phyloP scores from a whole-genome alignment of 1,140 invertebrate genomes.

The Drosophila burlai region DNA sequence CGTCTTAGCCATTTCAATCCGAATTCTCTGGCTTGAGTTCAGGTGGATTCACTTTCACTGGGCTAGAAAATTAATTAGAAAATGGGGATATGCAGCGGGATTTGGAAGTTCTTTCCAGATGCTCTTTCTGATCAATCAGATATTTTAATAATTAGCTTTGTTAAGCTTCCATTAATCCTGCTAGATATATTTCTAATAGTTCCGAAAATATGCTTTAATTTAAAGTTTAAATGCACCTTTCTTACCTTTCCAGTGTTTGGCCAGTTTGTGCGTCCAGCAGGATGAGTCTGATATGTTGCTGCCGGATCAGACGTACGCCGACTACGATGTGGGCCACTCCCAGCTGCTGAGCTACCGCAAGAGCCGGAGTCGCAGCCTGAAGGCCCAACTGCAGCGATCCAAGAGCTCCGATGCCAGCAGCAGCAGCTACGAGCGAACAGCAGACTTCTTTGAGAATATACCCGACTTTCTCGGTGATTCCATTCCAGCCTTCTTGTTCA shows the following conservation, averaged over 20 bases:
- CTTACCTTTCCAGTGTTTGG: slow-evolving; percentile 9
- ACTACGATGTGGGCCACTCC: slow-evolving; percentile 63
- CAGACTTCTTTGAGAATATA: slow-evolving; percentile 81
- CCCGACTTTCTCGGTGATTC: slow-evolving; percentile 75
- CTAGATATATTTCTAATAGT: no score
- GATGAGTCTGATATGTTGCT: slow-evolving; percentile 87
- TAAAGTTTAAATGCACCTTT: neutral
- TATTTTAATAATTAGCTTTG: no score
- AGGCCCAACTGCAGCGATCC: slow-evolving; percentile 35
- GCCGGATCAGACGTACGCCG: slow-evolving; percentile 89
- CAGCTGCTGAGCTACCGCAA: slow-evolving; percentile 63
- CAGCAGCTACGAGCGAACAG: slow-evolving; percentile 69
- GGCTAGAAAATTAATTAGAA: neutral
- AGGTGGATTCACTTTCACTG: slow-evolving; percentile 10
- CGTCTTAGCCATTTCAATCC: neutral
- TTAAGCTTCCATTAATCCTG: no score
- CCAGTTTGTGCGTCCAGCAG: slow-evolving; percentile 53
- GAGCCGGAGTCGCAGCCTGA: slow-evolving; percentile 39
- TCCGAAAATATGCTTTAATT: no score
- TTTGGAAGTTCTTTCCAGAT: neutral
- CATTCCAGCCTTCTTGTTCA: slow-evolving; percentile 63
- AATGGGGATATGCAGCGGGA: neutral
- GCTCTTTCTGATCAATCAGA: neutral
- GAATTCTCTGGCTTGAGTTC: neutral
- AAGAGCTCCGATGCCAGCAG: slow-evolving; percentile 52